These are phyloP conservation scores for Dryococelus australis DNA, from an alignment of 2,888 invertebrate genomes.

Conservation along the genomic window DNA sequence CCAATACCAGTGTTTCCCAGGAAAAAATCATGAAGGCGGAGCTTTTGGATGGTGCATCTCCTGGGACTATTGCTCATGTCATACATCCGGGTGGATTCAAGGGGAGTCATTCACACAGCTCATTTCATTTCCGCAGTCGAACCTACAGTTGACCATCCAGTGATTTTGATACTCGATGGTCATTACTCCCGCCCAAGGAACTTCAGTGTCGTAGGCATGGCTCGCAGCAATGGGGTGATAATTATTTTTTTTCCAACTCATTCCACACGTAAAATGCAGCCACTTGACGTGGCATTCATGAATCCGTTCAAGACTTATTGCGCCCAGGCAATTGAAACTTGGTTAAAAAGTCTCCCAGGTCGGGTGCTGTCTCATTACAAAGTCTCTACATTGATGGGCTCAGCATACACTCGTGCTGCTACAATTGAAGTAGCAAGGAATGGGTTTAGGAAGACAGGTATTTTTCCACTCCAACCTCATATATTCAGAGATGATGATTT, in stretches of 20 bases:
- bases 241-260: slow-evolving; percentile 22
- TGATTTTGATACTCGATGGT: background rate
- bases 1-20: slow-evolving; percentile 42
- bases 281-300: slow-evolving; percentile 40
- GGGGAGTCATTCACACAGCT: background rate
- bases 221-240: background rate
- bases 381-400: too few species aligned
- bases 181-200: slow-evolving; percentile 21
- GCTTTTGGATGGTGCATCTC: background rate
- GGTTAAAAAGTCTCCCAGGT: too few species aligned
- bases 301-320: too few species aligned
- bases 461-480: too few species aligned
- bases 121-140: background rate
- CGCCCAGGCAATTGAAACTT: too few species aligned
- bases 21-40: slow-evolving; percentile 19
- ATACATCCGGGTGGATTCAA: background rate
- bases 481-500: too few species aligned
- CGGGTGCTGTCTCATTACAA: too few species aligned
- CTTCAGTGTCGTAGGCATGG: slow-evolving; percentile 47
- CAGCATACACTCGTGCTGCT: too few species aligned
- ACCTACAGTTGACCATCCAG: background rate
- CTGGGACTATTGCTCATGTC: background rate
- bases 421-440: too few species aligned
- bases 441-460: too few species aligned
- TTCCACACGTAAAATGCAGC: slow-evolving; percentile 23